Evolutionary conservation across 2,797 vertebrate species (phyloP).

Genomic region (Pipistrellus nathusii): DNA sequence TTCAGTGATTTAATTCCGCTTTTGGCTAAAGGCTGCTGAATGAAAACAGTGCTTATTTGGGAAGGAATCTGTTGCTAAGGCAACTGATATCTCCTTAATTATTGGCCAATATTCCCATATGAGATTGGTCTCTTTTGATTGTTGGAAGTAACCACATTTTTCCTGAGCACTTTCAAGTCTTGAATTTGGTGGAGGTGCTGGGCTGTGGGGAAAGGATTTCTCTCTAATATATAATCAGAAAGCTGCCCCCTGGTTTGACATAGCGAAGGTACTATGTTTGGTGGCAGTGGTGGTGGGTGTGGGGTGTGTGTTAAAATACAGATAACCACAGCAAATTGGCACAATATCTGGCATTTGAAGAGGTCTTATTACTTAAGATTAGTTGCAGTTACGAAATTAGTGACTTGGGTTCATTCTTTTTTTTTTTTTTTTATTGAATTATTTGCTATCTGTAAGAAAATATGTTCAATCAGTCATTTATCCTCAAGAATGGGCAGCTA

Average conservation of each 20-base stretch:
- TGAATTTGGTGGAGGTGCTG: constrained; percentile 61
- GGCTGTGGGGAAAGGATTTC: not conserved
- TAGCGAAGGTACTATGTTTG: constrained; percentile 6
- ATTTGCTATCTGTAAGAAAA: constrained; percentile 69
- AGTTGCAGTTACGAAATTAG: constrained; percentile 50
- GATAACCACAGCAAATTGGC: constrained; percentile 18
- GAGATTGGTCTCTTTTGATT: constrained; percentile 80
- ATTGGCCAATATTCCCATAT: constrained; percentile 81
- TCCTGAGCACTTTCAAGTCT: constrained; percentile 67
- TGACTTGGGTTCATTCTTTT: constrained; percentile 30
- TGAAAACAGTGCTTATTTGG: constrained; percentile 82
- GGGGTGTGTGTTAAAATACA: constrained; percentile 25
- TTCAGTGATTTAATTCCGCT: constrained; percentile 82
- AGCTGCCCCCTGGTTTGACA: constrained; percentile 34
- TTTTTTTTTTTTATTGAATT: constrained; percentile 45
- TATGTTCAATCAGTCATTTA: constrained; percentile 46
- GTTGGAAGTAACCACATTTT: constrained; percentile 79
- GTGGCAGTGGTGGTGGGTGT: not conserved
- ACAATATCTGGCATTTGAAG: constrained; percentile 55
- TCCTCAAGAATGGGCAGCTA: constrained; percentile 58
- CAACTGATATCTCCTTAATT: constrained; percentile 84
- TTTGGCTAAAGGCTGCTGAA: constrained; percentile 81
- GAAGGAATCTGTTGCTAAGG: constrained; percentile 84
- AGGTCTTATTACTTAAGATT: constrained; percentile 49
- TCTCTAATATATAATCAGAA: constrained; percentile 39